Percentiles rank a stretch among this genome's conserved stretches.
phyloP scores from a whole-genome alignment of 1,140 invertebrate species.

The Cyclargus thomasi region DNA sequence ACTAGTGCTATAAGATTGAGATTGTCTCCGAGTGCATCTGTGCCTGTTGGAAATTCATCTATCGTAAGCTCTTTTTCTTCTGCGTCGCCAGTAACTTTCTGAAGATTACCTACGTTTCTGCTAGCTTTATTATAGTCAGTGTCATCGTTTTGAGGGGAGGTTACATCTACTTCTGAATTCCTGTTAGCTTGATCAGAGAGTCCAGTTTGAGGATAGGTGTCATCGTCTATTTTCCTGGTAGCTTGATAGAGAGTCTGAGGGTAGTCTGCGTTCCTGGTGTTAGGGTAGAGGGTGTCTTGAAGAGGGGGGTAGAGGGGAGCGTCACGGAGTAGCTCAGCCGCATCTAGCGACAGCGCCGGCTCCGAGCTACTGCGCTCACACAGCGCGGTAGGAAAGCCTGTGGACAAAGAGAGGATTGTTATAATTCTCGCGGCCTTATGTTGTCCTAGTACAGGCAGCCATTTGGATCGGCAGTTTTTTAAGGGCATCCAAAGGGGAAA shows the following conservation, averaged over 20 bases:
- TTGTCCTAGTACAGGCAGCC: too few relatives aligned
- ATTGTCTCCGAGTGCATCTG: not conserved
- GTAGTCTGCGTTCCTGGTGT: constrained; percentile 18
- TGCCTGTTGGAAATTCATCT: not conserved
- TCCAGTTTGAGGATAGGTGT: not conserved
- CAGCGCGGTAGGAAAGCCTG: constrained; percentile 42
- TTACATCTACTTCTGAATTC: not conserved
- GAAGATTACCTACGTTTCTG: not conserved
- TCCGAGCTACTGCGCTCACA: constrained; percentile 49
- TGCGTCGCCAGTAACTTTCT: not conserved
- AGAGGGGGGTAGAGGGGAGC: constrained; percentile 60
- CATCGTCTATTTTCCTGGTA: not conserved
- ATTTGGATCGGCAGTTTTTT: too few relatives aligned
- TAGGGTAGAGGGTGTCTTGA: constrained; percentile 30
- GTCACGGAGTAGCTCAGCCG: constrained; percentile 51
- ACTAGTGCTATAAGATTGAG: not conserved
- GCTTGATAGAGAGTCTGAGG: constrained; percentile 1
- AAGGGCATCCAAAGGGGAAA: too few relatives aligned
- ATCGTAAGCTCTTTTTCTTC: not conserved
- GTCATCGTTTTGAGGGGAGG: not conserved
- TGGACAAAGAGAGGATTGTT: constrained; percentile 25
- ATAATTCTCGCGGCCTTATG: too few relatives aligned
- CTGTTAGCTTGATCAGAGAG: not conserved
- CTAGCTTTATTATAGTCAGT: not conserved
- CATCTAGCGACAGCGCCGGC: constrained; percentile 38